Conservation (phyloP, 53 echinoderm and acorn worm species). For the Paelopatides confundens region DNA sequence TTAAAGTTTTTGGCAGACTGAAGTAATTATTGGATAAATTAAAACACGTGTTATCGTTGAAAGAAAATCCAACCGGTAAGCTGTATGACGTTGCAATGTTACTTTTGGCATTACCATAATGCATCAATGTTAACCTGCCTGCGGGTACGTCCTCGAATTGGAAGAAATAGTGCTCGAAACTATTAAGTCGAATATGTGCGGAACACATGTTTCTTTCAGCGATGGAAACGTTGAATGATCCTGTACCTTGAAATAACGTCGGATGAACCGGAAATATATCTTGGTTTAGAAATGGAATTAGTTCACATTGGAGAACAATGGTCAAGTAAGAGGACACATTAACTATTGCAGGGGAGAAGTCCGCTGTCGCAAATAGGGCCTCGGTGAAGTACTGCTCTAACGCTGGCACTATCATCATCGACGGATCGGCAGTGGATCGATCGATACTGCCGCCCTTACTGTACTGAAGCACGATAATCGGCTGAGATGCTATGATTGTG, state of each 20-base stretch:
- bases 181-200: slow-evolving; percentile 70
- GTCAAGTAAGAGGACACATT: slow-evolving; percentile 59
- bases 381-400: slow-evolving; percentile 81
- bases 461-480: slow-evolving; percentile 88
- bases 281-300: slow-evolving; percentile 73
- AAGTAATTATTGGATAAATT: background rate
- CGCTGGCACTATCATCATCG: slow-evolving; percentile 93
- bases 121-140: slow-evolving; percentile 51
- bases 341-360: background rate
- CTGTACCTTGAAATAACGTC: slow-evolving; percentile 58
- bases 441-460: slow-evolving; percentile 86
- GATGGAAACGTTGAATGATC: slow-evolving; percentile 58
- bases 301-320: slow-evolving; percentile 79
- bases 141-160: slow-evolving; percentile 22
- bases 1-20: background rate
- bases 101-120: slow-evolving; percentile 59
- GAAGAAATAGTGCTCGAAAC: slow-evolving; percentile 74
- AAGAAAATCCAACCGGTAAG: slow-evolving; percentile 82
- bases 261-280: slow-evolving; percentile 80
- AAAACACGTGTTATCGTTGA: slow-evolving; percentile 73
- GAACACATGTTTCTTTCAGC: slow-evolving; percentile 72
- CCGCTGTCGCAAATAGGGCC: slow-evolving; percentile 47
- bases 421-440: slow-evolving; percentile 80
- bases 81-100: slow-evolving; percentile 78
- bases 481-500: slow-evolving; percentile 69